phyloP scores from a whole-genome alignment of 2,113 vertebrate genomes.

The Oxyura jamaicensis region DNA sequence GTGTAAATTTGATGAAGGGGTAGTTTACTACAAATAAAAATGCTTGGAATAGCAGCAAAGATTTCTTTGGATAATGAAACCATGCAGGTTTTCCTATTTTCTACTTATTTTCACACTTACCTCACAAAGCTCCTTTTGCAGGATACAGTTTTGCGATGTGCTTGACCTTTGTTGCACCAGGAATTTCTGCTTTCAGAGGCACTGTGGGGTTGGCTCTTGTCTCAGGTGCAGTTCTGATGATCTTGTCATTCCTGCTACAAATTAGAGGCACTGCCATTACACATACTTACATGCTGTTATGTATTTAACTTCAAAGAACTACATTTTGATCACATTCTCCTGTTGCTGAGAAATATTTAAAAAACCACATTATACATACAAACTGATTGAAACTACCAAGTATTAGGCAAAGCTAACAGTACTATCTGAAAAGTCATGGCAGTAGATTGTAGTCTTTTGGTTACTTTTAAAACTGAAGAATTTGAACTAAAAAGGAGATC shows the following conservation, averaged over 20 bases:
- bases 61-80: background rate
- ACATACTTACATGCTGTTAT: background rate
- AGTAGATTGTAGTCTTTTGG: background rate
- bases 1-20: background rate
- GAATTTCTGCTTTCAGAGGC: background rate
- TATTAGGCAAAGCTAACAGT: background rate
- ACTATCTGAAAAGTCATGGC: background rate
- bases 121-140: background rate
- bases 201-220: rapidly evolving
- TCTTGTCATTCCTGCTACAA: background rate
- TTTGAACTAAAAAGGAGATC: background rate
- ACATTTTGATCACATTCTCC: background rate
- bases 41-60: background rate
- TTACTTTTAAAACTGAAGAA: background rate
- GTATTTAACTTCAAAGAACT: background rate
- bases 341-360: background rate
- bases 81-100: background rate
- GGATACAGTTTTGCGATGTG: background rate
- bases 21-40: background rate
- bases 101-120: background rate
- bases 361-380: background rate
- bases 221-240: background rate
- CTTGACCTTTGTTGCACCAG: background rate
- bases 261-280: background rate
- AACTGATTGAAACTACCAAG: background rate